phyloP scores from a whole-genome alignment of 2,113 vertebrate genomes.

The Ifrita kowaldi region DNA sequence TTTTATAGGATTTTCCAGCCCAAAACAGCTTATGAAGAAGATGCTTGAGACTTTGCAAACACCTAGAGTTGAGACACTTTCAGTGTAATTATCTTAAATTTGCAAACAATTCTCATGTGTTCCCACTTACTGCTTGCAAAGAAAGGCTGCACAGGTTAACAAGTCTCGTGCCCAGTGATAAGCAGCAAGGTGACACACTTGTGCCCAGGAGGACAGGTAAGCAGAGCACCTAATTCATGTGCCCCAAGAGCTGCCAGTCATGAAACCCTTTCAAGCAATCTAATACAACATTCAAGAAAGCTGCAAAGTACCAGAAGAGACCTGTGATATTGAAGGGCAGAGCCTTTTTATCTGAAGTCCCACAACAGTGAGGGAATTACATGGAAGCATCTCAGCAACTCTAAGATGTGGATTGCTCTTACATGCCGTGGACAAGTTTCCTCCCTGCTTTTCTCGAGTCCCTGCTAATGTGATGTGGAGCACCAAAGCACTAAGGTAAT shows the following conservation, averaged over 20 bases:
- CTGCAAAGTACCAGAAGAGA: neutral
- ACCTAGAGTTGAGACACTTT: neutral
- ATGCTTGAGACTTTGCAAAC: neutral
- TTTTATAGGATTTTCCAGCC: neutral
- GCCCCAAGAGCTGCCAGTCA: neutral
- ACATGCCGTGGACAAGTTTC: accelerated
- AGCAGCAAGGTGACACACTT: neutral
- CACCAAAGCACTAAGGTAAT: neutral
- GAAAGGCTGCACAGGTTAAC: neutral
- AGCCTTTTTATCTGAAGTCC: neutral
- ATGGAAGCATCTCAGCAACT: neutral
- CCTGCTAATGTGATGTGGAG: neutral
- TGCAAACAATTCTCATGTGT: neutral
- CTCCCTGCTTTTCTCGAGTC: neutral
- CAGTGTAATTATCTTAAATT: neutral
- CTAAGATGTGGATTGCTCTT: neutral
- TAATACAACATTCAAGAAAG: neutral
- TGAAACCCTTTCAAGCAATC: neutral
- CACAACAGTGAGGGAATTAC: neutral
- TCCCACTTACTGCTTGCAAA: neutral
- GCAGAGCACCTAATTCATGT: neutral
- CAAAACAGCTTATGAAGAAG: neutral
- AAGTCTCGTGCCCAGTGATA: neutral
- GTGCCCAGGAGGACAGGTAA: neutral
- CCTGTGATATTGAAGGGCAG: neutral